Evolutionary conservation across 2,113 vertebrate species (phyloP).

Genomic region (Syngnathus floridae): DNA sequence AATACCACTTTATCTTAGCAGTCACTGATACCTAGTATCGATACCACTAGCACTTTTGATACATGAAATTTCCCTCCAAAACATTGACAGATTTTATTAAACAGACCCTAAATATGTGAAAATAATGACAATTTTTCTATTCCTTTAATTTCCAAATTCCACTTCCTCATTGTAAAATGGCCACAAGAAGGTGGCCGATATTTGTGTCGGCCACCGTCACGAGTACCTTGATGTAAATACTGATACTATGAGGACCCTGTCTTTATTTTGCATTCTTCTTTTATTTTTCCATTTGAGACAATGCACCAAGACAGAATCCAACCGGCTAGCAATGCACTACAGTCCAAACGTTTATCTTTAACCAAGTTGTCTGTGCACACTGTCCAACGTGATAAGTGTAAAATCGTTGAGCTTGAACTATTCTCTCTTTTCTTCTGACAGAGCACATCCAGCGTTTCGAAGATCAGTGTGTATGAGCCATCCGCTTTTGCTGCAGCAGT

Average conservation of each 20-base stretch:
- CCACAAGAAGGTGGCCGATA: too few species aligned
- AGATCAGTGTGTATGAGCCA: slow-evolving; percentile 29
- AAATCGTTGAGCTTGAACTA: slow-evolving; percentile 52
- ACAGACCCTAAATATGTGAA: too few species aligned
- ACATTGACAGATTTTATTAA: too few species aligned
- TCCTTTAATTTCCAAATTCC: too few species aligned
- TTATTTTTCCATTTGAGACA: neutral
- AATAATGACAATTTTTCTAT: too few species aligned
- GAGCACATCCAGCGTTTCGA: slow-evolving; percentile 21
- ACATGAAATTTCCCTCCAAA: too few species aligned
- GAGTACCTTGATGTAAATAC: too few species aligned
- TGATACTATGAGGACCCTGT: neutral
- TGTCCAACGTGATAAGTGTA: slow-evolving; percentile 40
- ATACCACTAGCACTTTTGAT: too few species aligned
- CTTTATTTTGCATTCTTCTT: slow-evolving; percentile 47
- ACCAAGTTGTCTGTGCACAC: slow-evolving; percentile 46
- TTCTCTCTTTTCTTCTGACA: slow-evolving; percentile 28
- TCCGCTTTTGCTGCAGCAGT: slow-evolving; percentile 57
- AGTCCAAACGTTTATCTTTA: slow-evolving; percentile 53
- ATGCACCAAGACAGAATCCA: neutral
- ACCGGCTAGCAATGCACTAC: slow-evolving; percentile 58
- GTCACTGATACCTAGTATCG: too few species aligned
- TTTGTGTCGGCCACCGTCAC: too few species aligned
- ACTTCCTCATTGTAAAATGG: too few species aligned
- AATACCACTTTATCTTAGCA: too few species aligned